Evolutionary conservation across 30 jellyfish, hydroid and myxozoan genomes (phyloP).

Genomic region (Pseudorhiza aurosa): DNA sequence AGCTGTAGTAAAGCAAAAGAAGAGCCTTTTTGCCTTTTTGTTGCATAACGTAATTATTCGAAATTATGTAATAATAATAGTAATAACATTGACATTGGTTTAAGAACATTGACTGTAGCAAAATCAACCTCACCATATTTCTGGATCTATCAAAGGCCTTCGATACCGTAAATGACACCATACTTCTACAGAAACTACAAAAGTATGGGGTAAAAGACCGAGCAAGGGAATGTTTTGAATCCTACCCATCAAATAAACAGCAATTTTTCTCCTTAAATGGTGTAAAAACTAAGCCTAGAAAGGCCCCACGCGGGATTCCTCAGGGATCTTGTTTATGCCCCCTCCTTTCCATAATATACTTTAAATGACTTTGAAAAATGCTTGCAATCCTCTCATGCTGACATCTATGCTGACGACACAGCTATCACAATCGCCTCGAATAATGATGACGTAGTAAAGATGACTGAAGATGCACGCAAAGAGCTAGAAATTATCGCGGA

Average conservation of each 20-base stretch:
- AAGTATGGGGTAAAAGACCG: constrained; percentile 22
- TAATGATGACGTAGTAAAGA: too few relatives aligned
- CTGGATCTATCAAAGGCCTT: constrained; percentile 28
- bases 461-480: not conserved
- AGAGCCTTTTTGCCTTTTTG: too few relatives aligned
- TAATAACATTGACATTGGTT: too few relatives aligned
- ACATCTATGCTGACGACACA: too few relatives aligned
- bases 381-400: not conserved
- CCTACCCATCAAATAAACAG: constrained; percentile 3
- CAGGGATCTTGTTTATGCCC: not conserved
- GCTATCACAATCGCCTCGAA: too few relatives aligned
- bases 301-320: not conserved
- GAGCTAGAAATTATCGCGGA: not conserved
- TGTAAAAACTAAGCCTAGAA: not conserved
- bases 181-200: not conserved
- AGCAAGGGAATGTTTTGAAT: constrained; percentile 8
- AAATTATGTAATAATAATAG: too few relatives aligned
- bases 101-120: not conserved
- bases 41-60: too few relatives aligned
- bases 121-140: not conserved
- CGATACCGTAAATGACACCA: too few relatives aligned
- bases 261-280: constrained; percentile 2
- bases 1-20: too few relatives aligned
- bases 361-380: not conserved
- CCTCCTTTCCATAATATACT: not conserved